Evolutionary conservation across 2,888 invertebrate species (phyloP).

Genomic region (Conistra vaccinii): DNA sequence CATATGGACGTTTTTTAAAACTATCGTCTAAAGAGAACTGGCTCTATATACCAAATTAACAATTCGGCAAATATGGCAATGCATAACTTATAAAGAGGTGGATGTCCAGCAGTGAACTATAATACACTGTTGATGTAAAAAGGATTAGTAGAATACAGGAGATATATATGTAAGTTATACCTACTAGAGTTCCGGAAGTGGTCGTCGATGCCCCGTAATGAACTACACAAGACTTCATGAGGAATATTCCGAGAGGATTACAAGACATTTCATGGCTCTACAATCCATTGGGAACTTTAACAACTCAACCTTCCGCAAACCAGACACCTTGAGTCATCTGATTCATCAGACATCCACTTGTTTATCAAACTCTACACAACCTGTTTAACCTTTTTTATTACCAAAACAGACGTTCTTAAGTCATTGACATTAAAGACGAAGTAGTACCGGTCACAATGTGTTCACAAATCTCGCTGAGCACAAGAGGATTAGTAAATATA

Average conservation of each 20-base stretch:
- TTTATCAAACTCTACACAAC: slow-evolving; percentile 9
- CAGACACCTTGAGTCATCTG: slow-evolving; percentile 13
- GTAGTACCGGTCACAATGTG: slow-evolving; percentile 8
- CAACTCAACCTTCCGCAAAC: neutral
- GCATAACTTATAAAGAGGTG: neutral
- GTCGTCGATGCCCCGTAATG: neutral
- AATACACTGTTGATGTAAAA: neutral
- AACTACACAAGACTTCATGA: neutral
- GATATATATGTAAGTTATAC: neutral
- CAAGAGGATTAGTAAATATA: slow-evolving; percentile 48
- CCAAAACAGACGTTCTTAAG: slow-evolving; percentile 4
- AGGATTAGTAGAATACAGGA: neutral
- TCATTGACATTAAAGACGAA: slow-evolving; percentile 16
- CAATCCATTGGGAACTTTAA: neutral
- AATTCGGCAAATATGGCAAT: neutral
- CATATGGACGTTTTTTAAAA: neutral
- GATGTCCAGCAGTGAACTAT: neutral
- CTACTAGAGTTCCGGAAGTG: neutral
- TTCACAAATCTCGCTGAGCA: neutral
- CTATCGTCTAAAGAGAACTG: neutral
- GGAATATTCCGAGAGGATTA: slow-evolving; percentile 1
- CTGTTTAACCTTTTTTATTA: slow-evolving; percentile 20
- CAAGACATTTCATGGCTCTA: neutral
- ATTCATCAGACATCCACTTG: neutral
- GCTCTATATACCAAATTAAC: neutral